Conservation (phyloP, 2,888 invertebrate genomes). For the Phortica okadai region DNA sequence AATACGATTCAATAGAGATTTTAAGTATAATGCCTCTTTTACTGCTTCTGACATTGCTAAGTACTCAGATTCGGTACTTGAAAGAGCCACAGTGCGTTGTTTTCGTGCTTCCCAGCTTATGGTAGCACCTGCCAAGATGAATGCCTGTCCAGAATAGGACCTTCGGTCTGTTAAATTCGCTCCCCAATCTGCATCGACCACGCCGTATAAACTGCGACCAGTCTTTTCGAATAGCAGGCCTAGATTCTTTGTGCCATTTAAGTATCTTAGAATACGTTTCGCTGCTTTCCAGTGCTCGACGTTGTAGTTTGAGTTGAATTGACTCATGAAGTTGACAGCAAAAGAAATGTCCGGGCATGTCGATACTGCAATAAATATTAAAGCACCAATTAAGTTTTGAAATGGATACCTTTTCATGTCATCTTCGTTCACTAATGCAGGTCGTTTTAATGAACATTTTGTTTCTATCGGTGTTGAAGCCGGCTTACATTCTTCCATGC, state of each 20-base stretch:
- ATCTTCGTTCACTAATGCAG: background rate
- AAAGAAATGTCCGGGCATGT: background rate
- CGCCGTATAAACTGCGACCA: too few species aligned
- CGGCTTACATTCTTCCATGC: background rate
- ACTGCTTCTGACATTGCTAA: background rate
- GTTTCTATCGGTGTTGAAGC: background rate
- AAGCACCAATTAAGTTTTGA: background rate
- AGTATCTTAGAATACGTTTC: background rate
- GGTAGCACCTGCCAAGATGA: constrained; percentile 1
- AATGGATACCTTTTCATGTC: background rate
- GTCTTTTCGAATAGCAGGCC: too few species aligned
- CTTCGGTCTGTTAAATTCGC: background rate
- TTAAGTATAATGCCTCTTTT: background rate
- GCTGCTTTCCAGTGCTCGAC: background rate
- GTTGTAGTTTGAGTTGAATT: background rate
- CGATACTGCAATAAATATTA: background rate
- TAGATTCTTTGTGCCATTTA: too few species aligned
- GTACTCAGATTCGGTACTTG: constrained; percentile 11
- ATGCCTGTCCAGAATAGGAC: background rate
- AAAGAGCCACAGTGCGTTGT: constrained; percentile 7
- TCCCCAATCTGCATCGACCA: constrained; percentile 10
- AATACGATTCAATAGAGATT: constrained; percentile 4
- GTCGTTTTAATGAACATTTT: background rate
- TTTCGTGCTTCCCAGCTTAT: constrained; percentile 22
- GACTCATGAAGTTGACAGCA: background rate